Conservation (phyloP, 2,113 vertebrate genomes). For the Dicerorhinus sumatrensis region DNA sequence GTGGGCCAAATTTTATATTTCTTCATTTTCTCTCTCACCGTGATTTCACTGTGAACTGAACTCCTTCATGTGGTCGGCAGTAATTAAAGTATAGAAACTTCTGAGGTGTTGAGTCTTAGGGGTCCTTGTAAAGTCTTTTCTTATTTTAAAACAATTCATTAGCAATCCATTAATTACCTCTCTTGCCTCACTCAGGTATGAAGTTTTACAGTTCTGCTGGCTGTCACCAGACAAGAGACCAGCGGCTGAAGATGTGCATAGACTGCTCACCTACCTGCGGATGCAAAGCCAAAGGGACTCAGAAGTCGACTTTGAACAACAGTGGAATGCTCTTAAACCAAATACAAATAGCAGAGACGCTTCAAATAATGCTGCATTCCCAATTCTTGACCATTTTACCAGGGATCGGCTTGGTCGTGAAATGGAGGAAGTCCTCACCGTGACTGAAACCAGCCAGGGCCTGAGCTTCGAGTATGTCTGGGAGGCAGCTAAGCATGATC, state of each 20-base stretch:
- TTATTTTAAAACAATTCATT: not conserved
- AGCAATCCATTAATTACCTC: not conserved
- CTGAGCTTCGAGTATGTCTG: slow-evolving; percentile 98
- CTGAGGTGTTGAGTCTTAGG: not conserved
- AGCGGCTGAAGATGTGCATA: slow-evolving; percentile 96
- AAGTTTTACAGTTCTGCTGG: slow-evolving; percentile 98
- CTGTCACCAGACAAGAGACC: slow-evolving; percentile 94
- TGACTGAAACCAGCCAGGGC: slow-evolving; percentile 97
- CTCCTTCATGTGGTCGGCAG: not conserved
- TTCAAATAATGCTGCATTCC: slow-evolving; percentile 93
- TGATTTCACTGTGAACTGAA: not conserved
- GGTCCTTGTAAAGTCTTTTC: not conserved
- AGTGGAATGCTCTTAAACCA: slow-evolving; percentile 96
- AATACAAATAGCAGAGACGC: slow-evolving; percentile 89
- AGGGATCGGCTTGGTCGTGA: slow-evolving; percentile 93
- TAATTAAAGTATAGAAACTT: not conserved
- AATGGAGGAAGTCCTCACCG: slow-evolving; percentile 96
- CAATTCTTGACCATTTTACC: slow-evolving; percentile 95
- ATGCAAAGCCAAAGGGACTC: slow-evolving; percentile 97
- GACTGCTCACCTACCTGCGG: slow-evolving; percentile 95
- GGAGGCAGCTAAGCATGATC: slow-evolving; percentile 97
- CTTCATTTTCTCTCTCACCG: not conserved
- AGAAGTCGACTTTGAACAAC: slow-evolving; percentile 95
- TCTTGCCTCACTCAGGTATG: slow-evolving; percentile 90
- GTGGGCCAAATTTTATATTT: not conserved